Conservation (phyloP, 2,797 vertebrate species). For the Bradypodion ventrale region DNA sequence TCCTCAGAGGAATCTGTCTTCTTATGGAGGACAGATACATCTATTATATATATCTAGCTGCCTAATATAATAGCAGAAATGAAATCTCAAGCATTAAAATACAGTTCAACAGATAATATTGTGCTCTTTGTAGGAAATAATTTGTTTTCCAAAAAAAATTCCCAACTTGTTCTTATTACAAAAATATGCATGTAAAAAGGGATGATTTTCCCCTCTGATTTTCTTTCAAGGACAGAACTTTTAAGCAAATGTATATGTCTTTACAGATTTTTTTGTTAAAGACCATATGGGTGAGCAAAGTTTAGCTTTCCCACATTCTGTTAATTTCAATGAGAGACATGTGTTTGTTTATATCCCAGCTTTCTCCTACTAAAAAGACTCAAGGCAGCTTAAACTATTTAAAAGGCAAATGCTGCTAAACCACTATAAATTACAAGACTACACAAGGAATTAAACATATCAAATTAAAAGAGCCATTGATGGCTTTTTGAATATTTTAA, state of each 20-base stretch:
- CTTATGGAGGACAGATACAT: slow-evolving; percentile 66
- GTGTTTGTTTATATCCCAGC: too few species aligned
- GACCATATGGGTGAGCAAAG: neutral
- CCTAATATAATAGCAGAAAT: slow-evolving; percentile 66
- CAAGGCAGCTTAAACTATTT: too few species aligned
- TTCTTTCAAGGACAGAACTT: neutral
- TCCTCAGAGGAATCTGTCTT: slow-evolving; percentile 67
- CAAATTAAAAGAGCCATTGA: too few species aligned
- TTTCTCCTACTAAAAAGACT: too few species aligned
- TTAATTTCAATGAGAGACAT: neutral
- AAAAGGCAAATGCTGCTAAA: too few species aligned
- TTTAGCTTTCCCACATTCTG: neutral
- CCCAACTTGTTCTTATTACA: neutral
- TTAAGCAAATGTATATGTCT: neutral
- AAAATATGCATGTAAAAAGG: too few species aligned
- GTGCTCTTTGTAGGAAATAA: neutral
- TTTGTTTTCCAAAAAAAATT: slow-evolving; percentile 19
- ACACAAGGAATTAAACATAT: too few species aligned
- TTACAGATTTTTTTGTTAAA: neutral
- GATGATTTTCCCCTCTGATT: neutral
- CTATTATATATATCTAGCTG: slow-evolving; percentile 60
- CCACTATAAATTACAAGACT: too few species aligned
- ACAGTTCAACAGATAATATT: neutral
- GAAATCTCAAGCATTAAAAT: slow-evolving; percentile 45
- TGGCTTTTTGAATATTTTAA: too few species aligned